Evolutionary conservation across 1,140 invertebrate genomes (phyloP).

Genomic region (Triops longicaudatus): DNA sequence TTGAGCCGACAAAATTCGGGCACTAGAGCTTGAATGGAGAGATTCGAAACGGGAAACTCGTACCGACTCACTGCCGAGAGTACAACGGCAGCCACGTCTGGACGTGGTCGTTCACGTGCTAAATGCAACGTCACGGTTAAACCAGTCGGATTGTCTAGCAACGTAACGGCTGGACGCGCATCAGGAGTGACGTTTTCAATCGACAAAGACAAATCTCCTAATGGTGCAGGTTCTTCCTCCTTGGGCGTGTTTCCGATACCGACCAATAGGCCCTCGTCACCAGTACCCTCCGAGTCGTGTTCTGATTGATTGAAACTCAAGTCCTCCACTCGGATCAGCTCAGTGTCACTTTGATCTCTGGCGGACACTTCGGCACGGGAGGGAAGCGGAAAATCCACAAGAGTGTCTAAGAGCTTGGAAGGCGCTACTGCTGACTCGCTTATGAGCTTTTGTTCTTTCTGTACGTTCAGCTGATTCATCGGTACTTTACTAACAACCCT

Average conservation of each 20-base stretch:
- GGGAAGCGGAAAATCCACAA: not conserved
- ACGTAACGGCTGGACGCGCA: not conserved
- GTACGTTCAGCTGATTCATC: not conserved
- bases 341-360: not conserved
- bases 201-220: not conserved
- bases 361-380: not conserved
- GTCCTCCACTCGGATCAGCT: not conserved
- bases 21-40: not conserved
- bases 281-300: not conserved
- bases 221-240: not conserved
- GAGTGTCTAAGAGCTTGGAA: not conserved
- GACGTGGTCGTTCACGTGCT: not conserved
- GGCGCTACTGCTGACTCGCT: not conserved
- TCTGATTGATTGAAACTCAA: not conserved
- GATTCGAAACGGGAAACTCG: not conserved
- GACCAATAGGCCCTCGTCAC: not conserved
- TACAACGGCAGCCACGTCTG: not conserved
- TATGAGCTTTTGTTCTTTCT: not conserved
- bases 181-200: not conserved
- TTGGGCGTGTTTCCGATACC: not conserved
- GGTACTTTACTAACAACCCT: not conserved
- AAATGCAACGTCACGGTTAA: not conserved
- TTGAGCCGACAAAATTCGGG: not conserved
- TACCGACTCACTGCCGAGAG: not conserved
- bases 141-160: not conserved